A percentile compares a stretch with the other conserved stretches of the same genome.
Conservation (phyloP, 2,113 vertebrate species). For the human region GRCh38 chr2:235447501-235448000, state of each 20-base stretch:
- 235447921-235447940: background rate
- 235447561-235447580: background rate
- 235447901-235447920: fast-evolving
- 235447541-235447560: background rate
- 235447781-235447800: background rate
- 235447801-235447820: background rate
- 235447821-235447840: background rate
- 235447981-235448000: background rate
- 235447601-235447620: background rate
- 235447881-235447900: too few species aligned
- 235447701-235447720: background rate
- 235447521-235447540: background rate
- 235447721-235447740: background rate
- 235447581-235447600: background rate
- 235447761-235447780: background rate
- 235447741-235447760: background rate
- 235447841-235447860: background rate
- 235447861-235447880: fast-evolving
- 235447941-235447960: background rate
- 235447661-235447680: background rate
- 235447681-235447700: background rate
- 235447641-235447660: background rate
- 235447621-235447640: background rate
- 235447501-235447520: background rate
- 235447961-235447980: background rate